Percentiles rank a stretch among this genome's conserved stretches.
phyloP scores from a whole-genome alignment of 2,888 invertebrate genomes.

The Eupeodes latifasciatus region DNA sequence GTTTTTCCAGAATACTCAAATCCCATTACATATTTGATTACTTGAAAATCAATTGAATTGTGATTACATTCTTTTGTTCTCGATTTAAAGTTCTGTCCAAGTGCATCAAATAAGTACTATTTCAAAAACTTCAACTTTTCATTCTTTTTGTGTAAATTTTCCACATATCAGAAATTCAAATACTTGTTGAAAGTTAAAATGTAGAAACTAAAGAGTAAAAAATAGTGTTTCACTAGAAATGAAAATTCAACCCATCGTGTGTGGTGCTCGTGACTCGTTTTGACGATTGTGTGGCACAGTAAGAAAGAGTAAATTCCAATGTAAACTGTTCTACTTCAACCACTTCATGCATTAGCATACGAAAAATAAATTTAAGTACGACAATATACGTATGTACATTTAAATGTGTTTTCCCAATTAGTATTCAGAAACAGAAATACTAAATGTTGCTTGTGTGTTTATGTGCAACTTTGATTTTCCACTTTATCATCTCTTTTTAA shows the following conservation, averaged over 20 bases:
- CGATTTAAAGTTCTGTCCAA: too few species aligned
- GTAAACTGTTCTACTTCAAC: not conserved
- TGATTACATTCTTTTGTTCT: too few species aligned
- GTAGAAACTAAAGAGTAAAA: not conserved
- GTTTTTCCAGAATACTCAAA: too few species aligned
- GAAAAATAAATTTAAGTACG: not conserved
- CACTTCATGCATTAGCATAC: not conserved
- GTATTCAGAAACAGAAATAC: constrained; percentile 18
- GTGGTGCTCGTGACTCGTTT: not conserved
- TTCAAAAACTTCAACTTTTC: too few species aligned
- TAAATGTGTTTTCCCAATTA: not conserved
- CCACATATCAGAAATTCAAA: not conserved
- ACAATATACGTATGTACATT: not conserved
- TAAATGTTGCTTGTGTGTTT: not conserved
- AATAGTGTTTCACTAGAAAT: not conserved
- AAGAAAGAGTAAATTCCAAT: constrained; percentile 17
- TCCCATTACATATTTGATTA: too few species aligned
- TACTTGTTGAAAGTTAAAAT: not conserved
- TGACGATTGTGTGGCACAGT: not conserved
- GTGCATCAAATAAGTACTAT: too few species aligned
- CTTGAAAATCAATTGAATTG: too few species aligned
- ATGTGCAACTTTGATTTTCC: constrained; percentile 11
- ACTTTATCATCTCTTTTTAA: constrained; percentile 24
- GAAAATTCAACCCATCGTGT: not conserved
- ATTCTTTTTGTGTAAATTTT: not conserved